Conservation (phyloP, 2,113 vertebrate genomes). For the Crotalus horridus region DNA sequence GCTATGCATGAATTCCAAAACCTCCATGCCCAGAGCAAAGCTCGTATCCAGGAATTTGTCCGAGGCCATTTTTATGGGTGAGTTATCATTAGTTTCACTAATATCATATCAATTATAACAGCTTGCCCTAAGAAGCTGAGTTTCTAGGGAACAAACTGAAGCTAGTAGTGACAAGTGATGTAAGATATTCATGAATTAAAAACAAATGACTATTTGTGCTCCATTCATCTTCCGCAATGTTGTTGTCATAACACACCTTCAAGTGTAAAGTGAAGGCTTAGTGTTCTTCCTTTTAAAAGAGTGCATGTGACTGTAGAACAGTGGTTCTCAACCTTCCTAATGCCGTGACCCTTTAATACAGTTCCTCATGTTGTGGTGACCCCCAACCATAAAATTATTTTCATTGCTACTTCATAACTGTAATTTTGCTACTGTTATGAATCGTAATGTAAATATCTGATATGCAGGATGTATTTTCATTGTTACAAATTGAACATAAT, state of each 20-base stretch:
- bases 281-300: neutral
- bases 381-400: no score
- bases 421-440: no score
- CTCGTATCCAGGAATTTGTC: constrained; percentile 89
- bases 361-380: no score
- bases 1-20: constrained; percentile 95
- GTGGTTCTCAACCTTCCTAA: no score
- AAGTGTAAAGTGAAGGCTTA: neutral
- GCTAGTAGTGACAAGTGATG: neutral
- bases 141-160: neutral
- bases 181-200: neutral
- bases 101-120: neutral
- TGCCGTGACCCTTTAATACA: no score
- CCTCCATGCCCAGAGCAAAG: constrained; percentile 90
- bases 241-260: neutral
- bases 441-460: no score
- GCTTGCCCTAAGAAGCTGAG: neutral
- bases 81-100: neutral
- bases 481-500: no score
- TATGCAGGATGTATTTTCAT: no score
- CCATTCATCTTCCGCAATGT: neutral
- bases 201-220: neutral
- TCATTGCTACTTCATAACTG: no score
- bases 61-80: constrained; percentile 93
- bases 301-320: neutral